Conservation (phyloP, 2,113 vertebrate genomes). For the Saiga tatarica region DNA sequence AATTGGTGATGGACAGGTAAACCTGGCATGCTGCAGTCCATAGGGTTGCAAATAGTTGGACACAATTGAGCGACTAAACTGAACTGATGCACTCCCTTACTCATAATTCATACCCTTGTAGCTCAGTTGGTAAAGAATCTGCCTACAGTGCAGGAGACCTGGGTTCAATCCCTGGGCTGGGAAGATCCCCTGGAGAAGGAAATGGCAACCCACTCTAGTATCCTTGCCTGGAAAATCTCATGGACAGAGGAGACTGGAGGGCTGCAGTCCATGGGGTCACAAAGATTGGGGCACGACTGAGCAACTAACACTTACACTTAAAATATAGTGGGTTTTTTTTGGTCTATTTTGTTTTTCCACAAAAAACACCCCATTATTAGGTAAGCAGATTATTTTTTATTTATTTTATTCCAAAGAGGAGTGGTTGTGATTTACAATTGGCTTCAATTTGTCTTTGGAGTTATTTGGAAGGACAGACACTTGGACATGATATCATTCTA, state of each 20-base stretch:
- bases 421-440: neutral
- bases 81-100: neutral
- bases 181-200: too few species aligned
- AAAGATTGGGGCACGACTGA: too few species aligned
- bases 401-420: neutral
- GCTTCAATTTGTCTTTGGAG: neutral
- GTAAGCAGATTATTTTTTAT: neutral
- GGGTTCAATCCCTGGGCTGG: too few species aligned
- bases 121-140: too few species aligned
- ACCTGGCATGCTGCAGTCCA: neutral
- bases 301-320: neutral
- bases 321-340: neutral
- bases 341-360: neutral
- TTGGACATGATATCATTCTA: neutral
- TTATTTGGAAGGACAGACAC: neutral
- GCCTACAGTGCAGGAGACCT: too few species aligned
- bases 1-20: neutral
- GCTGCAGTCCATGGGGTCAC: too few species aligned
- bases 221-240: too few species aligned
- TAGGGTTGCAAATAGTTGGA: neutral
- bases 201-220: too few species aligned
- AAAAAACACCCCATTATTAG: neutral
- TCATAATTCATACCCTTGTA: neutral
- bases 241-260: too few species aligned
- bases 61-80: accelerated